Percentiles rank a stretch among this genome's conserved stretches.
Evolutionary conservation across 2,888 invertebrate genomes (phyloP).

Genomic region (Lycophotia porphyrea): DNA sequence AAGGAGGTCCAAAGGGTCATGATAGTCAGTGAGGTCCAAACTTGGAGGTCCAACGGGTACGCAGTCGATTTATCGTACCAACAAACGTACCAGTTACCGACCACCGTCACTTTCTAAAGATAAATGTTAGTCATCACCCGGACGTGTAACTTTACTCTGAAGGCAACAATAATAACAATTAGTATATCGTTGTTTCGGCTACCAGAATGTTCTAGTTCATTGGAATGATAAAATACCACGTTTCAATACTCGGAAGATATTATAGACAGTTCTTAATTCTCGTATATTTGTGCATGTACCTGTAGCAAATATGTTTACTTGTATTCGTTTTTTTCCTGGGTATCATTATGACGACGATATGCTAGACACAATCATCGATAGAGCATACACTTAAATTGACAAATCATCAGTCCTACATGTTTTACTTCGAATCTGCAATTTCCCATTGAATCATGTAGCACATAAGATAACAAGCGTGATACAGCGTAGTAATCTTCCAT

Average conservation of each 20-base stretch:
- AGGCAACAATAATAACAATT: constrained; percentile 54
- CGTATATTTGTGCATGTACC: background rate
- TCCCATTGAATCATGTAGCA: constrained; percentile 54
- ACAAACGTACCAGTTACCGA: constrained; percentile 61
- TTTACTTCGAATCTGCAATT: constrained; percentile 26
- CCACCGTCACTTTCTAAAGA: constrained; percentile 67
- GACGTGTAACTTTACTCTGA: constrained; percentile 50
- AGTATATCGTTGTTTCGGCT: constrained; percentile 38
- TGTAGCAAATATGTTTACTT: background rate
- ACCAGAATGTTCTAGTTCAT: constrained; percentile 39
- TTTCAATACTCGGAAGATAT: background rate
- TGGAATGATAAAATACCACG: constrained; percentile 12
- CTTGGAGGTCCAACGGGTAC: no score
- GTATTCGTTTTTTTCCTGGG: constrained; percentile 31
- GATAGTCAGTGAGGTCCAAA: no score
- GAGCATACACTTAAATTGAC: constrained; percentile 10
- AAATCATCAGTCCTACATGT: constrained; percentile 14
- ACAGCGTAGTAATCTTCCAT: constrained; percentile 40
- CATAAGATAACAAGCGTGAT: constrained; percentile 38
- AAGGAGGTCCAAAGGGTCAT: no score
- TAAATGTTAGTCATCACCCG: constrained; percentile 63
- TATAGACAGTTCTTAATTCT: background rate
- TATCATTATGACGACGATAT: constrained; percentile 28
- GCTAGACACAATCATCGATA: constrained; percentile 19
- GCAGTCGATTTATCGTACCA: constrained; percentile 68